Evolutionary conservation across 2,113 vertebrate genomes (phyloP).

Genomic region (Bambusicola thoracicus): DNA sequence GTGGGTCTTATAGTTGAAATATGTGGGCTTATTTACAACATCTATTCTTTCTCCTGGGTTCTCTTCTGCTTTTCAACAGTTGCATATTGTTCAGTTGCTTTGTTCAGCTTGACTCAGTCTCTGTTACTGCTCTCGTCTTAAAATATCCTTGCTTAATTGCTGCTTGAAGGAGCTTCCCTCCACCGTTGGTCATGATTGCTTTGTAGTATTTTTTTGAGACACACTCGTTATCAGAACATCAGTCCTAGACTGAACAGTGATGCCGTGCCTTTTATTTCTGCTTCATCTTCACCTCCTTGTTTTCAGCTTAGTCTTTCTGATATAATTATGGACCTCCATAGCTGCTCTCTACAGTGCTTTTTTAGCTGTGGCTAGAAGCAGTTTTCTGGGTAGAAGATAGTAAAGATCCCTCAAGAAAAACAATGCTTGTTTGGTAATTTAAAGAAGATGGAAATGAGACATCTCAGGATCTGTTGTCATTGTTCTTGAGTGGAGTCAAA

Average conservation of each 20-base stretch:
- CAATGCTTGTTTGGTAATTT: neutral
- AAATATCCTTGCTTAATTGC: slow-evolving; percentile 30
- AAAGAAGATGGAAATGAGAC: slow-evolving; percentile 1
- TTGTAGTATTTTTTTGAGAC: slow-evolving; percentile 56
- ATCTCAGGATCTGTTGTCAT: neutral
- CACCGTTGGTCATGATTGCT: slow-evolving; percentile 28
- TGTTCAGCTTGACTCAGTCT: slow-evolving; percentile 5
- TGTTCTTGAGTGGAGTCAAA: slow-evolving; percentile 56
- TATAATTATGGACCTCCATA: neutral
- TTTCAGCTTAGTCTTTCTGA: neutral
- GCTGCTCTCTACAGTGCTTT: neutral
- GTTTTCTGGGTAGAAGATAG: neutral
- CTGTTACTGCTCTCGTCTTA: slow-evolving; percentile 16
- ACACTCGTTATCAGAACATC: slow-evolving; percentile 9
- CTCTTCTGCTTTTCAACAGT: neutral
- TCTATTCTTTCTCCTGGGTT: neutral
- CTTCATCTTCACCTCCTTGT: neutral
- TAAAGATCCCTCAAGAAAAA: slow-evolving; percentile 2
- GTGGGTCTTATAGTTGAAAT: neutral
- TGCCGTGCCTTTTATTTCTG: neutral
- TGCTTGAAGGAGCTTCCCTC: slow-evolving; percentile 35
- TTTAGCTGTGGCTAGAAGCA: neutral
- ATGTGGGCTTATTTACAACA: too few relatives aligned
- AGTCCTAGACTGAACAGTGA: neutral
- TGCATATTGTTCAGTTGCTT: slow-evolving; percentile 1